Evolutionary conservation across 2,888 invertebrate species (phyloP), one percentile per base, ranked within the genome.

Genomic region (Aproaerema taeniolella): DNA sequence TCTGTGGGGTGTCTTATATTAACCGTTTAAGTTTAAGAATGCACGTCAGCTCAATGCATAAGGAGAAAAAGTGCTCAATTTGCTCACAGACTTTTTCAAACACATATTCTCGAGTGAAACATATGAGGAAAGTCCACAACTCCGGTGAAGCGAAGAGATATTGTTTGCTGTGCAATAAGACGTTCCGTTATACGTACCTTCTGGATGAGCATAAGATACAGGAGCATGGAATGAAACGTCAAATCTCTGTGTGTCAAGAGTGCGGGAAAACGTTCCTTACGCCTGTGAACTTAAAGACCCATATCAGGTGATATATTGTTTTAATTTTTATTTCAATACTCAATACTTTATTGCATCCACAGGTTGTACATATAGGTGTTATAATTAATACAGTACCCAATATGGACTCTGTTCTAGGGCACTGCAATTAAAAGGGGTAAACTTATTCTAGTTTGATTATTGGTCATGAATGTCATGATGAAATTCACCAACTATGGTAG

Each of bases 1-100:
- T 49, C 0, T 74, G 74, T 26, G 74, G 72, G 0, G 38, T 46
- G 0, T 61, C 63, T 0, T 74, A 61, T 38, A 68, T 65, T 0
- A 74, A 69, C 24, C 47, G 67, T 0, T 6, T 55, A 0, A 66
- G 67, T 24, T 40, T 77, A 1, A 45, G 68, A 1, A 46, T 52
- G 5, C 77, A 77, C 11, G 47, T 69, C 0, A 48, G 52, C 4
- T 43, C 54, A 0, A 41, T 60, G 11, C 75, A 76, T 10, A 59
- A 16, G 38, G 60, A 60, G 31, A 62, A 61, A 7, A 62, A 67
- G 39, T 76, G 77, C 31, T 39, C 58, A 0, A 36, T 52, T 1
- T 77, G 77, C 30, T 20, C 56, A 1, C 53, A 52, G 1, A 56
- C 47, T 1, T 70, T 74, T 10, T 13, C 31, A 0, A 44, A 46